A percentile compares a stretch with the other conserved stretches of the same genome.
Evolutionary conservation across 2,797 vertebrate species (phyloP).

Genomic region (Pterois miles): DNA sequence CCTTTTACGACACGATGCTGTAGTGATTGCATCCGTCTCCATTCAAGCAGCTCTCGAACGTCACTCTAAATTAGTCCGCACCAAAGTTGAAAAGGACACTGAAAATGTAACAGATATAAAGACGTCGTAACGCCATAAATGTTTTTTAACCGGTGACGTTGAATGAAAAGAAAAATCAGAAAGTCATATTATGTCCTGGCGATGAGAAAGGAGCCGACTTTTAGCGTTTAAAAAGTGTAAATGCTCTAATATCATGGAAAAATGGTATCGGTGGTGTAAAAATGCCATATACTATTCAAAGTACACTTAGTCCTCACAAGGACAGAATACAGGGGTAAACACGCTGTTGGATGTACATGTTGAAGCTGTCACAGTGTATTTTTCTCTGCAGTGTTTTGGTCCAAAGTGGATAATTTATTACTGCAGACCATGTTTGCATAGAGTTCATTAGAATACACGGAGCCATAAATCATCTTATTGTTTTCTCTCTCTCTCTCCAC

Average conservation of each 20-base stretch:
- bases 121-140: too few species aligned
- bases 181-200: neutral
- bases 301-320: neutral
- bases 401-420: constrained; percentile 66
- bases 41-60: too few species aligned
- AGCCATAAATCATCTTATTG: constrained; percentile 62
- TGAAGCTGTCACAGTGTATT: constrained; percentile 32
- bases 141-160: too few species aligned
- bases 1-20: too few species aligned
- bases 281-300: neutral
- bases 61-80: too few species aligned
- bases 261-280: too few species aligned
- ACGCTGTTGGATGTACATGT: constrained; percentile 7
- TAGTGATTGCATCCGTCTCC: too few species aligned
- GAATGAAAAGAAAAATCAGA: too few species aligned
- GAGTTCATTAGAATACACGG: constrained; percentile 59
- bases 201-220: neutral
- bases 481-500: constrained; percentile 8
- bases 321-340: neutral
- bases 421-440: constrained; percentile 59
- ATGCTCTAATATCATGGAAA: neutral
- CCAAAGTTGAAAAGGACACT: too few species aligned
- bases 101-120: too few species aligned
- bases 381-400: constrained; percentile 50
- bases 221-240: neutral